Percentiles rank a stretch among this genome's conserved stretches.
phyloP scores from a whole-genome alignment of 2,888 invertebrate genomes.

The Ichneumon xanthorius region DNA sequence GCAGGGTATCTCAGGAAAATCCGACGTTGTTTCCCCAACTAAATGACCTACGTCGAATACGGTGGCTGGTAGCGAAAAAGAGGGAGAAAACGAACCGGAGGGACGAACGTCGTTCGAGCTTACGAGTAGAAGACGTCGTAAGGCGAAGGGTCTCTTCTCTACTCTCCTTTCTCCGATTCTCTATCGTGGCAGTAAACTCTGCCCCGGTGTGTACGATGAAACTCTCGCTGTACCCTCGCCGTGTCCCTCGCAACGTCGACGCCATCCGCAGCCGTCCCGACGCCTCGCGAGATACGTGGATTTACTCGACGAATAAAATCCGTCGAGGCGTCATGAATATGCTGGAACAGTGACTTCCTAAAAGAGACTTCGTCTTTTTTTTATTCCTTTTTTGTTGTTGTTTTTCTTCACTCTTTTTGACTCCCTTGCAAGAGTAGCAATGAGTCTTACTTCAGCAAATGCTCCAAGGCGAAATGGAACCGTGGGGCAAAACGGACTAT shows the following conservation, averaged over 20 bases:
- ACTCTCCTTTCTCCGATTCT: constrained; percentile 28
- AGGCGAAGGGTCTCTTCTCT: constrained; percentile 67
- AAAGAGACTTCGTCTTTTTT: neutral
- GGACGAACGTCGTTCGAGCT: constrained; percentile 72
- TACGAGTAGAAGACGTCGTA: constrained; percentile 73
- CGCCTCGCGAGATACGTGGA: constrained; percentile 72
- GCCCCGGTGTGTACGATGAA: constrained; percentile 19
- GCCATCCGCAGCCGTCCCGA: constrained; percentile 30
- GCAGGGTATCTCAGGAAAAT: constrained; percentile 45
- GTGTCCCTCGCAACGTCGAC: constrained; percentile 24
- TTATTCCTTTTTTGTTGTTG: neutral
- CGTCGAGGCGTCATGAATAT: constrained; percentile 78
- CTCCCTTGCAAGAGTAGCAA: neutral
- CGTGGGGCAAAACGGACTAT: neutral
- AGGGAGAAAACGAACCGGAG: constrained; percentile 66
- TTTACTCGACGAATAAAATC: constrained; percentile 79
- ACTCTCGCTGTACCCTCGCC: constrained; percentile 36
- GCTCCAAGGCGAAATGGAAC: no score
- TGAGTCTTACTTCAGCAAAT: neutral
- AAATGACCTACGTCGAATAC: constrained; percentile 70
- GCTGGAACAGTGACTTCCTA: constrained; percentile 59
- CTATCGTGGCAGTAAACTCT: constrained; percentile 9
- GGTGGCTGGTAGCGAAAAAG: constrained; percentile 3
- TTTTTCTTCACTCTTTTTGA: constrained; percentile 4
- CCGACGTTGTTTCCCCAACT: constrained; percentile 62